Percentiles rank a stretch among this genome's conserved stretches.
phyloP scores from a whole-genome alignment of 2,888 invertebrate species.

The Glaucopsyche alexis region DNA sequence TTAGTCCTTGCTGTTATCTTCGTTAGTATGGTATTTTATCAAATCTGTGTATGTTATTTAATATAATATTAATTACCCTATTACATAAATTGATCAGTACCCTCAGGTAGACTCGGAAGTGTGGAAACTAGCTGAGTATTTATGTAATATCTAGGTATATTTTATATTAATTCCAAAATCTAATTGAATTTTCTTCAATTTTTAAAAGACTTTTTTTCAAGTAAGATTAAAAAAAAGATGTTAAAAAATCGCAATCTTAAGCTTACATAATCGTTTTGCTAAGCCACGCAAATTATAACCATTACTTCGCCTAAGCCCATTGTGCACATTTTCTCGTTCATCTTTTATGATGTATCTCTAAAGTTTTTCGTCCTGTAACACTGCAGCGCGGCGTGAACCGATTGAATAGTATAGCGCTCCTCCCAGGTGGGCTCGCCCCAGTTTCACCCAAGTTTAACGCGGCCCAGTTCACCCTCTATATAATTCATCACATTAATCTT shows the following conservation, averaged over 20 bases:
- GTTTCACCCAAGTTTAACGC: constrained; percentile 13
- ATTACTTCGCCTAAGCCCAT: not conserved
- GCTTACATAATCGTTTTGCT: not conserved
- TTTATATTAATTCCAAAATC: too few relatives aligned
- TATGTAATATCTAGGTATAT: too few relatives aligned
- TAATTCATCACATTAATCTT: constrained; percentile 27
- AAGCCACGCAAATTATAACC: not conserved
- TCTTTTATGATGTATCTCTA: constrained; percentile 1
- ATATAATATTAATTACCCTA: too few relatives aligned
- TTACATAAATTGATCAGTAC: too few relatives aligned
- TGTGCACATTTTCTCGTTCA: not conserved
- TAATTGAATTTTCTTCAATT: too few relatives aligned
- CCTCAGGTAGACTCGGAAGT: too few relatives aligned
- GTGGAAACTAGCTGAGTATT: too few relatives aligned
- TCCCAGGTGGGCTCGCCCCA: constrained; percentile 26
- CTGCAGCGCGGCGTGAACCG: not conserved
- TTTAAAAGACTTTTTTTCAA: too few relatives aligned
- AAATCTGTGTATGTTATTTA: not conserved
- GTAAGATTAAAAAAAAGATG: too few relatives aligned
- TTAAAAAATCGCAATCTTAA: not conserved
- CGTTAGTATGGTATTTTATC: not conserved
- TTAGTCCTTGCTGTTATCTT: not conserved
- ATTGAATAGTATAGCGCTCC: constrained; percentile 16
- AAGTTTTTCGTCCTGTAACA: constrained; percentile 16
- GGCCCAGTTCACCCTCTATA: constrained; percentile 21